Evolutionary conservation across 2,888 invertebrate genomes (phyloP).

Genomic region (Mesoligia furuncula): DNA sequence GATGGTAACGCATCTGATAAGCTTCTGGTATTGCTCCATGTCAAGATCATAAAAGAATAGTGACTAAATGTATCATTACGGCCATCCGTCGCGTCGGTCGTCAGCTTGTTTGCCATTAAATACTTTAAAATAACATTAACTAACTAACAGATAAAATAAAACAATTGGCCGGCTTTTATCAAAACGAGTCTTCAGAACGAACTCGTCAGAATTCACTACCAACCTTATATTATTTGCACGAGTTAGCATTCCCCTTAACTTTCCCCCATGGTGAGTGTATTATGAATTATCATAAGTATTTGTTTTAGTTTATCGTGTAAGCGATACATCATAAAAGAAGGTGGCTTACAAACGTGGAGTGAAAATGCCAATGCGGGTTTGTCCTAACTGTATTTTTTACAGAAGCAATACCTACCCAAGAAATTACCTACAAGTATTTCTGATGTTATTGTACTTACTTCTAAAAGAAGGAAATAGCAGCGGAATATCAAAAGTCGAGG

Average conservation of each 20-base stretch:
- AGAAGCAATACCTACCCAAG: no score
- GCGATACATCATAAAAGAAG: constrained; percentile 40
- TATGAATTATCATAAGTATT: constrained; percentile 54
- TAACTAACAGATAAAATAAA: neutral
- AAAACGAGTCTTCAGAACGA: neutral
- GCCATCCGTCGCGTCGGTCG: no score
- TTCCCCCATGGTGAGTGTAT: constrained; percentile 32
- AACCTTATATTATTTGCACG: neutral
- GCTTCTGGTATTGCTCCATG: neutral
- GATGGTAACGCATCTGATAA: neutral
- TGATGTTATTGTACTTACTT: neutral
- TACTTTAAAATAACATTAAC: no score
- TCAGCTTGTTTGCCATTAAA: no score
- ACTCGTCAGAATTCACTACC: neutral
- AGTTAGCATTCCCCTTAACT: constrained; percentile 3
- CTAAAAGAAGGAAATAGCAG: neutral
- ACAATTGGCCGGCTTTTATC: neutral
- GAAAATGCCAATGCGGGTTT: constrained; percentile 46
- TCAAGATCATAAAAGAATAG: neutral
- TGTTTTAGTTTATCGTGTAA: constrained; percentile 51
- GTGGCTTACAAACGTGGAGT: neutral
- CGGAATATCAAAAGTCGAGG: neutral
- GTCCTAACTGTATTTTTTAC: constrained; percentile 15
- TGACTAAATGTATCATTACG: no score
- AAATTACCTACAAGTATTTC: neutral